These are phyloP conservation scores for Trachelus tabidus DNA, from an alignment of 2,888 invertebrate species.

Conservation along the genomic window DNA sequence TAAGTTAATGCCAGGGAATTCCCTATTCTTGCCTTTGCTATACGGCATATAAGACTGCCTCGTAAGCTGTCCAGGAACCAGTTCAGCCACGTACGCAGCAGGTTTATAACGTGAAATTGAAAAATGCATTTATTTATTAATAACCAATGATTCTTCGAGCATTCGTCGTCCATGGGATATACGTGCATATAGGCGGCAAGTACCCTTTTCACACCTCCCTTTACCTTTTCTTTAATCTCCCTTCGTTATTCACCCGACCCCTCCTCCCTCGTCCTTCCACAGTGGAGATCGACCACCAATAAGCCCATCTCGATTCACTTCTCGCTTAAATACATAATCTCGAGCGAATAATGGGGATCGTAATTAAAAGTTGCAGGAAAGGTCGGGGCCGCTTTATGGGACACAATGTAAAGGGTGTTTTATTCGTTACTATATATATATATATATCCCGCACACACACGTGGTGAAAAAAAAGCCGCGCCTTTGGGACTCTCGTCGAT, in stretches of 20 bases:
- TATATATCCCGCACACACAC: not conserved
- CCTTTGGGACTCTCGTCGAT: not conserved
- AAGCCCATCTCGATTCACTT: not conserved
- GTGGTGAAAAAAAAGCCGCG: not conserved
- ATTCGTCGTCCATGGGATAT: not conserved
- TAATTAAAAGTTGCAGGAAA: conserved; percentile 41
- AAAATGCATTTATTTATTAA: not conserved
- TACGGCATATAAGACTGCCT: not conserved
- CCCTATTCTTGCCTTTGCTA: not conserved
- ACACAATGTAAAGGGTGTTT: not conserved
- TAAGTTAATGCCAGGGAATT: not conserved
- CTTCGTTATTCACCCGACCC: not conserved
- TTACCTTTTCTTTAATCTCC: not conserved
- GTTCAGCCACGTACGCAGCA: not conserved
- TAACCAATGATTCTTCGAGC: not conserved
- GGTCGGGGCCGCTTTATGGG: not conserved
- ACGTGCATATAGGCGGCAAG: not conserved
- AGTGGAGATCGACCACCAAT: not conserved
- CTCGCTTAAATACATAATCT: conserved; percentile 31
- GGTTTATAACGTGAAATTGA: not conserved
- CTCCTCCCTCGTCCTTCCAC: not conserved
- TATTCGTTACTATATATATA: not conserved
- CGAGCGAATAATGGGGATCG: conserved; percentile 37
- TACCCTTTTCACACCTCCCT: not conserved
- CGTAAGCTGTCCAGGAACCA: not conserved